A percentile compares a stretch with the other conserved stretches of the same genome.
These are phyloP conservation scores for Siniperca chuatsi DNA, from an alignment of 2,113 vertebrate genomes.

Conservation along the genomic window DNA sequence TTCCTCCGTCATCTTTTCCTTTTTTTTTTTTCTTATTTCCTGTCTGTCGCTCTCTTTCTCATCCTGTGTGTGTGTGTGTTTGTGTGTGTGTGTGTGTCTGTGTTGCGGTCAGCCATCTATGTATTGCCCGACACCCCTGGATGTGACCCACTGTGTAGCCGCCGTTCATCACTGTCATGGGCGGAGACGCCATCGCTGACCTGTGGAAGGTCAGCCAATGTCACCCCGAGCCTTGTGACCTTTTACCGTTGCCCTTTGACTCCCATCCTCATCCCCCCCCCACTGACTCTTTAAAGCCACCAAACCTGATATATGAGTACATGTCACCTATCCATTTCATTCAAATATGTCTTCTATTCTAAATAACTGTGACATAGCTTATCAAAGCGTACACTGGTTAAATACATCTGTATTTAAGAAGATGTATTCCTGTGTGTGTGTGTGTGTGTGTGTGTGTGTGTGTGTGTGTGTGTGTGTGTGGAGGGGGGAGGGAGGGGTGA, in stretches of 20 bases:
- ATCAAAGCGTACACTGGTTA: not conserved
- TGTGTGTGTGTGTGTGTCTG: not conserved
- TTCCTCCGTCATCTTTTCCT: constrained; percentile 20
- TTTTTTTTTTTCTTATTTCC: not conserved
- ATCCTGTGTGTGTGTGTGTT: not conserved
- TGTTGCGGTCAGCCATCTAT: constrained; percentile 32
- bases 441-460: not conserved
- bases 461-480: not conserved
- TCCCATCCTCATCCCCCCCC: constrained; percentile 29
- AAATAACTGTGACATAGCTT: not conserved
- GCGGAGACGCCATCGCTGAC: constrained; percentile 72
- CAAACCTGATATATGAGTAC: constrained; percentile 56
- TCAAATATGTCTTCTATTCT: not conserved
- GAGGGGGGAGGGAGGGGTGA: not conserved
- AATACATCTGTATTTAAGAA: constrained; percentile 14
- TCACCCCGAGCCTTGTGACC: constrained; percentile 77
- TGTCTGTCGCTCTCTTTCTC: not conserved
- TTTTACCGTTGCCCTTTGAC: constrained; percentile 63
- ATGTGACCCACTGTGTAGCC: constrained; percentile 55
- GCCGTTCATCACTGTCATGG: constrained; percentile 83
- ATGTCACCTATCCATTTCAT: constrained; percentile 43
- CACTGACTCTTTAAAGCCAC: constrained; percentile 46
- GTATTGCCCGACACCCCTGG: constrained; percentile 50
- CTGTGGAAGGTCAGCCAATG: constrained; percentile 78
- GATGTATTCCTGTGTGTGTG: not conserved